Conservation (phyloP, 1,140 invertebrate genomes). For the Matsumurasca onukii region DNA sequence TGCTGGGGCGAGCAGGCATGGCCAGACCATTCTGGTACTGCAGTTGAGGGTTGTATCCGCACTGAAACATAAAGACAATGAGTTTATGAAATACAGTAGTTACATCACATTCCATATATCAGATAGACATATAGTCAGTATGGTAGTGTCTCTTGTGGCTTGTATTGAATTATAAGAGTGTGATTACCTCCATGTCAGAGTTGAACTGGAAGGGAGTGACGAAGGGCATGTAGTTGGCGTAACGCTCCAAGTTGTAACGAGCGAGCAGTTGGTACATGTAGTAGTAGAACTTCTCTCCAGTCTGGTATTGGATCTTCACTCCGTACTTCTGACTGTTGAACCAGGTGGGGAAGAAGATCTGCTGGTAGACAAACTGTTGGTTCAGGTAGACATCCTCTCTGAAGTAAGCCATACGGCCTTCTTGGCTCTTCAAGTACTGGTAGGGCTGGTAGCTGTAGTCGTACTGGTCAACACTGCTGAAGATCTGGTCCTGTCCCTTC, state of each 20-base stretch:
- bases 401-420: conserved; percentile 68
- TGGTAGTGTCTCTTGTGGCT: not conserved
- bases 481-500: conserved; percentile 43
- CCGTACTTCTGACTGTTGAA: conserved; percentile 53
- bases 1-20: conserved; percentile 30
- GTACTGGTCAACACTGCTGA: conserved; percentile 52
- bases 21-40: conserved; percentile 33
- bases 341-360: conserved; percentile 63
- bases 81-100: not conserved
- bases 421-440: conserved; percentile 62
- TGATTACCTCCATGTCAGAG: conserved; percentile 49
- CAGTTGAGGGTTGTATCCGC: conserved; percentile 37
- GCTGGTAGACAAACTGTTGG: conserved; percentile 46
- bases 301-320: conserved; percentile 48
- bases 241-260: conserved; percentile 66
- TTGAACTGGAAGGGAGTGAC: conserved; percentile 58
- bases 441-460: conserved; percentile 60
- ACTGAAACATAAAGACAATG: conserved; percentile 10
- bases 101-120: not conserved
- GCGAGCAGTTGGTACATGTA: conserved; percentile 59
- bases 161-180: not conserved
- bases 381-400: conserved; percentile 63
- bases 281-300: conserved; percentile 62
- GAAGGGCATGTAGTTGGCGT: conserved; percentile 61
- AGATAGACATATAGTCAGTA: not conserved